These are phyloP conservation scores for Harpagifer antarcticus DNA, from an alignment of 2,797 vertebrate species.

Conservation along the genomic window DNA sequence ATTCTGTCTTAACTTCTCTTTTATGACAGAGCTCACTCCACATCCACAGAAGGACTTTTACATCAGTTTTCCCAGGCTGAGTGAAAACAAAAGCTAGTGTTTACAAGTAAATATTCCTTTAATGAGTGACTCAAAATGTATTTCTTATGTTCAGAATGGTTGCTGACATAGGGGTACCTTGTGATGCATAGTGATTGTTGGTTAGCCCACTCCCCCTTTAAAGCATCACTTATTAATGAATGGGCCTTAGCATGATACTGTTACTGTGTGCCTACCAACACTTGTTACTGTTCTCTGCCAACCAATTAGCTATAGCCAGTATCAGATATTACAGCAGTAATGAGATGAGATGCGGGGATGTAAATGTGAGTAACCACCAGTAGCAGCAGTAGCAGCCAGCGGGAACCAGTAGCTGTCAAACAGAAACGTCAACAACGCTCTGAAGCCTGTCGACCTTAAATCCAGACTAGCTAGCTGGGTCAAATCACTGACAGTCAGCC, in stretches of 20 bases:
- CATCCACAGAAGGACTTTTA: not conserved
- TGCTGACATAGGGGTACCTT: not conserved
- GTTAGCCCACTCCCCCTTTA: not conserved
- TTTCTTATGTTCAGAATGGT: not conserved
- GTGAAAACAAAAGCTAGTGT: not conserved
- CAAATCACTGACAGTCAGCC: not conserved
- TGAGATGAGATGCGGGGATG: not conserved
- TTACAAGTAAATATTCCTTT: not conserved
- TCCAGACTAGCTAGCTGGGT: slow-evolving; percentile 48
- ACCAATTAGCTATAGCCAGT: not conserved
- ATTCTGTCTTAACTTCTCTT: too few species aligned
- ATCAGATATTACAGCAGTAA: not conserved
- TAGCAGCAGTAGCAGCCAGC: slow-evolving; percentile 25
- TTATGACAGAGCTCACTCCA: not conserved
- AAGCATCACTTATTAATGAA: slow-evolving; percentile 9
- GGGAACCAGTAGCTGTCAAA: slow-evolving; percentile 63
- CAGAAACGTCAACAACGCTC: slow-evolving; percentile 64
- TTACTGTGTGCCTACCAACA: slow-evolving; percentile 2
- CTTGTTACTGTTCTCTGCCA: not conserved
- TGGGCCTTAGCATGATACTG: slow-evolving; percentile 28
- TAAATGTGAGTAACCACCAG: slow-evolving; percentile 1
- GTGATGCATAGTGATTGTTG: not conserved
- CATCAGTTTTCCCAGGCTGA: not conserved
- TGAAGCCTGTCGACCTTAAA: slow-evolving; percentile 40
- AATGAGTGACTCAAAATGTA: not conserved